phyloP scores from a whole-genome alignment of 1,140 invertebrate genomes.

The Drosophila miranda region DNA sequence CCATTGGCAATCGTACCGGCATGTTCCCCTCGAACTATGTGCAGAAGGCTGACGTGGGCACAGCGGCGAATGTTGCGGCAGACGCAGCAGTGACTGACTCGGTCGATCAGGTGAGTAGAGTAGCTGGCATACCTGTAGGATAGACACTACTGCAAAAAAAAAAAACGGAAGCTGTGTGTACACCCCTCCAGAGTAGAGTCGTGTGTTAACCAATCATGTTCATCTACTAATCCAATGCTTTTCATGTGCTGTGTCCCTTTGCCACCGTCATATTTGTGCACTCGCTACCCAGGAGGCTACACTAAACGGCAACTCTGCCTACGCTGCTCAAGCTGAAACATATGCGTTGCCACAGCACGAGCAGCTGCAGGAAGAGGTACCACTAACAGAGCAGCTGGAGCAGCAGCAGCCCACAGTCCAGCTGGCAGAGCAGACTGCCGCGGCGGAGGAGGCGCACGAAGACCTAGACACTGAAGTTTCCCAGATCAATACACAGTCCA shows the following conservation, averaged over 20 bases:
- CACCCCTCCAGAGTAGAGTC: slow-evolving; percentile 19
- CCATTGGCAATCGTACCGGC: slow-evolving; percentile 90
- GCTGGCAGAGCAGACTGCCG: slow-evolving; percentile 5
- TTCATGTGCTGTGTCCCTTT: slow-evolving; percentile 68
- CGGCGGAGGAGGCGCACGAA: slow-evolving; percentile 75
- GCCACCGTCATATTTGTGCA: slow-evolving; percentile 49
- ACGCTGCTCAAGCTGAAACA: slow-evolving; percentile 34
- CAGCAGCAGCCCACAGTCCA: slow-evolving; percentile 32
- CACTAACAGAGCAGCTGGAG: slow-evolving; percentile 28
- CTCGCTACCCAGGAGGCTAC: slow-evolving; percentile 61
- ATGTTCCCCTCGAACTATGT: slow-evolving; percentile 99
- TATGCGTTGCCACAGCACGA: slow-evolving; percentile 30
- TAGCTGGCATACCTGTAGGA: background rate
- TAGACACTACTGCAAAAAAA: slow-evolving; percentile 3
- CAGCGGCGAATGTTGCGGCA: slow-evolving; percentile 23
- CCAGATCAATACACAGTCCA: slow-evolving; percentile 82
- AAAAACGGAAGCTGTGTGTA: slow-evolving; percentile 1
- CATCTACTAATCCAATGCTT: slow-evolving; percentile 77
- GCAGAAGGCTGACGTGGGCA: slow-evolving; percentile 83
- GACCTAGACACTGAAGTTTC: slow-evolving; percentile 82
- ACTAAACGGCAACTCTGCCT: slow-evolving; percentile 59
- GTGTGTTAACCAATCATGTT: slow-evolving; percentile 59
- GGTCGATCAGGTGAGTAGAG: slow-evolving; percentile 64
- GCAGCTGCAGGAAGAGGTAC: slow-evolving; percentile 22
- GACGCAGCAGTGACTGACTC: slow-evolving; percentile 18